Percentiles rank a stretch among this genome's conserved stretches.
phyloP scores from a whole-genome alignment of 2,797 vertebrate genomes.

The Sebastes trivittatus region DNA sequence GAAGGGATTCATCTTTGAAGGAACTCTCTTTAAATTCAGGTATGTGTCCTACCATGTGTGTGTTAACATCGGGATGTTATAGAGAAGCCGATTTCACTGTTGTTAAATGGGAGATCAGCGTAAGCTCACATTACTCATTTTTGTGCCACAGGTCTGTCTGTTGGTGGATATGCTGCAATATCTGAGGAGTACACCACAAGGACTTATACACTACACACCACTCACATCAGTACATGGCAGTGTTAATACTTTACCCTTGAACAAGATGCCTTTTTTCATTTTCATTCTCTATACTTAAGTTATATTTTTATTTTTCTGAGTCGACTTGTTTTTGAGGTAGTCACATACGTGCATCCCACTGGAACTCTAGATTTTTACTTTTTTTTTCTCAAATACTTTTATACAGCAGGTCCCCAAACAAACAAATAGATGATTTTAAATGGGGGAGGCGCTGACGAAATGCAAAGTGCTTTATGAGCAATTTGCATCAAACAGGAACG shows the following conservation, averaged over 20 bases:
- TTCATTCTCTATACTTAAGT: conserved; percentile 33
- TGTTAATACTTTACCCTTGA: conserved; percentile 54
- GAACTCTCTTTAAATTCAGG: not conserved
- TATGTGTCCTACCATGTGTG: not conserved
- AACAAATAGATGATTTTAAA: conserved; percentile 24
- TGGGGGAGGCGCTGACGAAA: not conserved
- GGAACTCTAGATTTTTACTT: conserved; percentile 29
- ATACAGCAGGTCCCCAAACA: conserved; percentile 38
- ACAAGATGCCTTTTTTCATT: conserved; percentile 79
- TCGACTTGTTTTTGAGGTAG: conserved; percentile 27
- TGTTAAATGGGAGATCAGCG: not conserved
- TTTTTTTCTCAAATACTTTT: conserved; percentile 31
- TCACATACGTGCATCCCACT: conserved; percentile 48
- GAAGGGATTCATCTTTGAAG: not conserved
- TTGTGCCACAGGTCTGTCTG: conserved; percentile 54
- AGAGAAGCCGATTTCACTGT: conserved; percentile 12
- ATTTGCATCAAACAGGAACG: conserved; percentile 31
- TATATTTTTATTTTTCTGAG: conserved; percentile 26
- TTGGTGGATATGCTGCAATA: conserved; percentile 38
- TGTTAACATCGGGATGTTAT: conserved; percentile 19
- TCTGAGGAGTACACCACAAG: conserved; percentile 26
- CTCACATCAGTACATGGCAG: conserved; percentile 37
- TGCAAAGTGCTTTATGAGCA: conserved; percentile 33
- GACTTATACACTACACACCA: conserved; percentile 21
- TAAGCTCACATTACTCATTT: conserved; percentile 8